Percentiles rank a stretch among this genome's conserved stretches.
These are phyloP conservation scores for Norana najaformis DNA, from an alignment of 2,888 invertebrate genomes.

Conservation along the genomic window DNA sequence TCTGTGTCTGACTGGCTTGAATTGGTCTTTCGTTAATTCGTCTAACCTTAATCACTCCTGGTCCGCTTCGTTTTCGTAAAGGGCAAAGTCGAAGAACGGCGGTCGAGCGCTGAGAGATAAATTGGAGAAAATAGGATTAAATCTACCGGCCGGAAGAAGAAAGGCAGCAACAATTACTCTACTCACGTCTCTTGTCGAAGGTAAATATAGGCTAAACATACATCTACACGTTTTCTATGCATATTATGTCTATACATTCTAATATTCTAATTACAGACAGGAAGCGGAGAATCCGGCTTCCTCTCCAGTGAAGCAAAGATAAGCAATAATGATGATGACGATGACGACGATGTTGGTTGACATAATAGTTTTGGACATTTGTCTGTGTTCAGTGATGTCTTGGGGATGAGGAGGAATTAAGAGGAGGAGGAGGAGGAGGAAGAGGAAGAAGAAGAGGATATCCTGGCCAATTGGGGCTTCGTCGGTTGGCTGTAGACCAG, in stretches of 20 bases:
- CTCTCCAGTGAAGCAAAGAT: conserved; percentile 2
- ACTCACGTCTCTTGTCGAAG: conserved; percentile 96
- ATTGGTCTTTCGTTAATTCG: not conserved
- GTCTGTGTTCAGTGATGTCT: not conserved
- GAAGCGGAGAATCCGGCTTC: not conserved
- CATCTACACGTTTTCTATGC: not conserved
- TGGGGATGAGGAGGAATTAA: not conserved
- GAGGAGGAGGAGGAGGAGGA: not conserved
- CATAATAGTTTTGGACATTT: not conserved
- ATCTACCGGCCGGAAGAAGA: conserved; percentile 94
- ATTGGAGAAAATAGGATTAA: conserved; percentile 95
- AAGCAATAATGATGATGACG: not conserved
- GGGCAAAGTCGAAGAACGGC: conserved; percentile 99
- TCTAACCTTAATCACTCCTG: not conserved
- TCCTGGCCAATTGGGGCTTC: not conserved
- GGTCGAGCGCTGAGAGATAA: conserved; percentile 94
- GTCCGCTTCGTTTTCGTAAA: conserved; percentile 56
- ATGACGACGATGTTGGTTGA: not conserved
- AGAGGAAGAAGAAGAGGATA: not conserved
- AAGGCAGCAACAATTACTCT: conserved; percentile 98
- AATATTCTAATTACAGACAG: not conserved
- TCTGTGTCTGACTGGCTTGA: not conserved
- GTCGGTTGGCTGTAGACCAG: not conserved
- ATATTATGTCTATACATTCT: not conserved
- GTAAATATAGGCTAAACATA: conserved; percentile 63